Conservation (phyloP, 2,113 vertebrate genomes). For the Thamnophis sirtalis region DNA sequence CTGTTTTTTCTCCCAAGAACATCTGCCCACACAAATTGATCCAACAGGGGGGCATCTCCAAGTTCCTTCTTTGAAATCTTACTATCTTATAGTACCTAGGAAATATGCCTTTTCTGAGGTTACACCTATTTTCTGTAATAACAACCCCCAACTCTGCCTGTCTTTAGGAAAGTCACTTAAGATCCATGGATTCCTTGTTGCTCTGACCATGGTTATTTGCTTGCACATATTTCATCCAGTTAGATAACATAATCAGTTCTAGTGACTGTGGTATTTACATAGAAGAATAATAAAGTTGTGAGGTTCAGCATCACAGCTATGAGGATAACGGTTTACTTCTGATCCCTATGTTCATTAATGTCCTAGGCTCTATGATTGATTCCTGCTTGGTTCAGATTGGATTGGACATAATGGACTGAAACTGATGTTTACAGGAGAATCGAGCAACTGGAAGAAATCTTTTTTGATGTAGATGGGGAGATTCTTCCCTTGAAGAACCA, state of each 20-base stretch:
- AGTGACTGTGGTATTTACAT: background rate
- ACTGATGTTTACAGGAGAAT: background rate
- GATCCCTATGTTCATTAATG: background rate
- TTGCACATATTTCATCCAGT: background rate
- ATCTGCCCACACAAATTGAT: background rate
- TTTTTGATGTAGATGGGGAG: background rate
- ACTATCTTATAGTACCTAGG: background rate
- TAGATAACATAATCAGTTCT: background rate
- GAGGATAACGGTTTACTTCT: background rate
- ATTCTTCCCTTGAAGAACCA: background rate
- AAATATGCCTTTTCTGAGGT: background rate
- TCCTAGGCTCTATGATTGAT: background rate
- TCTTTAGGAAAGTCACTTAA: background rate
- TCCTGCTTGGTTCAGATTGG: background rate
- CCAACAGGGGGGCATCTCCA: background rate
- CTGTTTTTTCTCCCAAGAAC: background rate
- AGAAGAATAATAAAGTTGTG: background rate
- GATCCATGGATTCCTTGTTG: background rate
- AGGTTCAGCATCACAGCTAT: background rate
- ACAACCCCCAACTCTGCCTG: background rate
- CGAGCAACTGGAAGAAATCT: background rate
- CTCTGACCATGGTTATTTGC: background rate
- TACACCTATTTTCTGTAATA: background rate
- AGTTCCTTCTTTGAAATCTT: background rate
- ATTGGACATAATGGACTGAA: background rate